phyloP scores from a whole-genome alignment of 1,140 invertebrate species.

The Carcinoscorpius rotundicauda region DNA sequence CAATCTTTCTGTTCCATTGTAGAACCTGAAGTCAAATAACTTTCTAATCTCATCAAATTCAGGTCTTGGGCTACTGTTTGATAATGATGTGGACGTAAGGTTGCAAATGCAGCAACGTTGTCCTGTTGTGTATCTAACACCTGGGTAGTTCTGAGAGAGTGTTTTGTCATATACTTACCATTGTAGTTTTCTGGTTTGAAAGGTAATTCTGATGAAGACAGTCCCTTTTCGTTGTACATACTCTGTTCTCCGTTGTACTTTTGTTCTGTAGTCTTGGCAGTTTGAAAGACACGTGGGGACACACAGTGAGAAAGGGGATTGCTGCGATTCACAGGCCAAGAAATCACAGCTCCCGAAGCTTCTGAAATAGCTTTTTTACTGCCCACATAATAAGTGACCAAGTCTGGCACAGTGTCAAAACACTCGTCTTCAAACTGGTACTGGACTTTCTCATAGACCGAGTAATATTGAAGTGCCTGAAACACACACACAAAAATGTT shows the following conservation, averaged over 20 bases:
- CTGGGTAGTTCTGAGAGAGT: neutral
- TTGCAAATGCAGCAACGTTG: too few relatives aligned
- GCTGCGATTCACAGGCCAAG: slow-evolving; percentile 55
- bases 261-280: too few relatives aligned
- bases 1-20: slow-evolving; percentile 26
- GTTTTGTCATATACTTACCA: neutral
- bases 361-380: slow-evolving; percentile 72
- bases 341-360: slow-evolving; percentile 73
- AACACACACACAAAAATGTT: too few relatives aligned
- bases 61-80: too few relatives aligned
- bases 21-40: slow-evolving; percentile 42
- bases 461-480: slow-evolving; percentile 50
- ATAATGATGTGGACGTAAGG: too few relatives aligned
- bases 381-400: slow-evolving; percentile 90
- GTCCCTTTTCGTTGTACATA: too few relatives aligned
- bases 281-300: too few relatives aligned
- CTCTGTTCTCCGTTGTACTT: too few relatives aligned
- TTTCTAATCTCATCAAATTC: slow-evolving; percentile 35
- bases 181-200: too few relatives aligned
- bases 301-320: slow-evolving; percentile 35
- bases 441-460: slow-evolving; percentile 78
- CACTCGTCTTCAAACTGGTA: slow-evolving; percentile 90
- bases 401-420: slow-evolving; percentile 81
- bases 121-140: neutral
- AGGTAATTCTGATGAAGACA: too few relatives aligned